Base-by-base conservation (phyloP, 2,888 invertebrate genomes). In the Parasteatoda lunata region DNA sequence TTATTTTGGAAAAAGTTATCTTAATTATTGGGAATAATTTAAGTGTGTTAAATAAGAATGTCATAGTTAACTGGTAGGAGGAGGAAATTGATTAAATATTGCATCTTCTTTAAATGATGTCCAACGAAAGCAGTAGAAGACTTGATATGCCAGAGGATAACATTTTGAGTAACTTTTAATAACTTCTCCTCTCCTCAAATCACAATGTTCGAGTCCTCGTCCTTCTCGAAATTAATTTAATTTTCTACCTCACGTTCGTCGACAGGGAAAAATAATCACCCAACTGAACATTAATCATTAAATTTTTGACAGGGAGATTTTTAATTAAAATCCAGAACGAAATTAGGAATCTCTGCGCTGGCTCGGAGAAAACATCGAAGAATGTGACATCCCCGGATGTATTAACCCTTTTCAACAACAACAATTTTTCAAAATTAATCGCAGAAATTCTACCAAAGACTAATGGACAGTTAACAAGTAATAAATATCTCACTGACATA, bases 271-370 rank as follows among this genome's bases (percentile, higher is more conserved):
- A 72, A 86, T 70, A 59, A 70, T 52, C 76, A 65, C 68, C 69
- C 51, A 15, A 59, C 59, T 51, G 80, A 77, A 86, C 85, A 86
- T 86, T 80, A 86, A 86, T 86, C 85, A 86, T 80, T 80, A 71
- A 86, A 86, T 86, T 79, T 77, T 80, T 86, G 85, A 86, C 85
- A 86, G 85, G 85, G 76, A 79, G 85, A 86, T 86, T 86, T 86
- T 86, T 86, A 86, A 86, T 86, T 86, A 86, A 86, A 86, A 86
- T 77, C 11, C 9, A 80, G 70, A 52, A 73, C 66, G 80, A 59
- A 59, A 80, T 85, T 85, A 85, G 76, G 85, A 85, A 85, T 81
- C 75, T 76, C 66, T 52, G 78, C 70, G 70, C 70, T 69, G 68
- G n/a, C 72, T 66, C 52, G 75, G 76, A 64, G 85, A 80, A 85